Base-by-base conservation (phyloP, 2,797 vertebrate species). In the Protonibea diacanthus region DNA sequence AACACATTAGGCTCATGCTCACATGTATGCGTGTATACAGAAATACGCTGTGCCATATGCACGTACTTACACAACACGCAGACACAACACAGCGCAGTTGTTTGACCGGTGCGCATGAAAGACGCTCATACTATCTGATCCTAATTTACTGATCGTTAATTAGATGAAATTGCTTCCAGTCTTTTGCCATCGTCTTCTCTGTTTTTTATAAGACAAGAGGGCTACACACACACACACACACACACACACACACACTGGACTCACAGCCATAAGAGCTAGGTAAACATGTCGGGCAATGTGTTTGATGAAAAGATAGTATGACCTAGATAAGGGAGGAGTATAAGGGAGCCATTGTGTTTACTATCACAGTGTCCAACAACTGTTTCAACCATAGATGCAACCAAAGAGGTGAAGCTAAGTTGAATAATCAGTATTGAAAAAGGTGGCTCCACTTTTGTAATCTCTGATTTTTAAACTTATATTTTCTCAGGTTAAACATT, bases 291-390 rank as follows among this genome's bases (percentile, higher is more conserved):
- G 20, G 74, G 61, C 58, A 79, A 57, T 12, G 55, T 72, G 73
- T 82, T 45, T 75, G 75, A 85, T 86, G 62, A 80, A 81, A 78
- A 38, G 81, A 87, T 82, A 81, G 79, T 57, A 64, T 83, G 82
- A 83, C 76, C 81, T 62, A 86, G 69, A 86, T 84, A 83, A 81
- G 56, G 65, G 53, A 42, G 23, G 48, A 72, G 29, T 57, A 85
- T 76, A 88, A 86, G 69, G 23, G 63, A 76, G 42, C 61, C 51
- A 82, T 78, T 88, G 87, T 86, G 67, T 71, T 60, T 42, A 82
- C 65, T 74, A 60, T 81, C 52, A 18, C 71, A 60, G 17, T 25
- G 55, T 79, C 57, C 45, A 62, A 58, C 66, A 78, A 62, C 44
- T 15, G 53, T 66, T 81, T 77, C 18, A 76, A 64, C 20, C 33